Evolutionary conservation across 2,888 invertebrate species (phyloP), one percentile per base, ranked within the genome.

Genomic region (Lepetodrilus schrolli): DNA sequence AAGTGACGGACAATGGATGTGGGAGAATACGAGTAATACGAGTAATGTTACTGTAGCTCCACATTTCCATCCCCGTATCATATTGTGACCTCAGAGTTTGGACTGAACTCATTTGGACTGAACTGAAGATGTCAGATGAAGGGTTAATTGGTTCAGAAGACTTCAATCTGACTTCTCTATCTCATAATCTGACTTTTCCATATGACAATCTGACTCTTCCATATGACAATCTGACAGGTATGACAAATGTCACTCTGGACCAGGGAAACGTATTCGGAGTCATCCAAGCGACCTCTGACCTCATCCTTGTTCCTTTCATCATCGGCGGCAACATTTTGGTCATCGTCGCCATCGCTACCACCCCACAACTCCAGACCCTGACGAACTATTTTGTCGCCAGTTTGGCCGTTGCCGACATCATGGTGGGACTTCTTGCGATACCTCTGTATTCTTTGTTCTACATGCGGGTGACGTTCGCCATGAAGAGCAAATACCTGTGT

Each of bases 371-470:
- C 21, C 80, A 77, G 4, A 80, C 75, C 2, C 70, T 76, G 5
- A 78, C 80, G 8, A 81, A 82, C 34, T 48, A 73, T 4, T 76
- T 82, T 23, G 75, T 83, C 10, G 73, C 73, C 0, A 80, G 80
- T 51, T 70, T 84, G 23, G 78, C 82, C 0, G 70, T 77, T 3
- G 78, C 82, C 0, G 83, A 84, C 68, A 72, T 82, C 1, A 38
- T 78, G 20, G 75, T 84, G 2, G 82, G 78, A 10, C 21, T 78
- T 20, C 10, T 78, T 5, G 73, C 78, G 0, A 70, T 80, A 4
- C 84, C 83, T 1, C 13, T 83, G 5, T 82, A 82, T 49, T 73
- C 72, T 0, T 23, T 76, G n/a, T 80, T 78, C 70, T 83, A 82
- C 48, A 51, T 80, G 26, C 23, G 74, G 4, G n/a, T 51, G 4